Percentiles rank a stretch among this genome's conserved stretches.
Evolutionary conservation across 2,888 invertebrate genomes (phyloP).

Genomic region (Tenthredo mesomela): DNA sequence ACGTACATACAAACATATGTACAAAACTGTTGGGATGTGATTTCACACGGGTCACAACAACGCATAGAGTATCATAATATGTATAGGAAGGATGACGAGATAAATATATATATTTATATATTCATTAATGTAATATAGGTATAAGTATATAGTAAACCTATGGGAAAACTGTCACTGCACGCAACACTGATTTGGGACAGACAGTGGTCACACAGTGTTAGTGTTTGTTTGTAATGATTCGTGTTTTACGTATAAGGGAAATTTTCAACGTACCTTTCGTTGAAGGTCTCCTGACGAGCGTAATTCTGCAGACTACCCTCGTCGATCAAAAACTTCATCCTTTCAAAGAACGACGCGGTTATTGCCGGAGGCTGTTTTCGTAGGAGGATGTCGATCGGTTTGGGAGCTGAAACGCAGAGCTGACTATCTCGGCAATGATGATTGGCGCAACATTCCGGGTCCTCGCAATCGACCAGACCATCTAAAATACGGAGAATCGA

Average conservation of each 20-base stretch:
- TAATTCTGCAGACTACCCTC: conserved; percentile 99
- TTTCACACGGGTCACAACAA: conserved; percentile 91
- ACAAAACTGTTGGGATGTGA: conserved; percentile 79
- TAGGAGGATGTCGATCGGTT: conserved; percentile 96
- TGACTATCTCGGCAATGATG: conserved; percentile 91
- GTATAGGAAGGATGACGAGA: conserved; percentile 49
- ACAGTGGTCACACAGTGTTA: conserved; percentile 61
- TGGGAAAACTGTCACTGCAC: conserved; percentile 63
- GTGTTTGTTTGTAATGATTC: conserved; percentile 48
- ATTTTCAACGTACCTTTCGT: conserved; percentile 91
- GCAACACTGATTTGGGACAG: conserved; percentile 72
- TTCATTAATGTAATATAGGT: not conserved
- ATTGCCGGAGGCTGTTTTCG: conserved; percentile 97
- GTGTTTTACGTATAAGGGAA: conserved; percentile 39
- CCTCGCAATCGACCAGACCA: conserved; percentile 98
- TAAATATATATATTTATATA: conserved; percentile 28
- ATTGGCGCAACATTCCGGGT: conserved; percentile 97
- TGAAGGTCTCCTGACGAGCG: conserved; percentile 96
- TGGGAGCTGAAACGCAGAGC: conserved; percentile 95
- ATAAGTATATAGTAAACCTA: conserved; percentile 4
- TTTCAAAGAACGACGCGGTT: conserved; percentile 98
- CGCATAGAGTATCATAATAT: conserved; percentile 78
- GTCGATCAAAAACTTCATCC: conserved; percentile 99
- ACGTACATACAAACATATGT: conserved; percentile 77
- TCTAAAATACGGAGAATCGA: conserved; percentile 82